Percentiles rank a stretch among this genome's conserved stretches.
phyloP scores from a whole-genome alignment of 2,888 invertebrate species.

The Tolmerus cingulatus region DNA sequence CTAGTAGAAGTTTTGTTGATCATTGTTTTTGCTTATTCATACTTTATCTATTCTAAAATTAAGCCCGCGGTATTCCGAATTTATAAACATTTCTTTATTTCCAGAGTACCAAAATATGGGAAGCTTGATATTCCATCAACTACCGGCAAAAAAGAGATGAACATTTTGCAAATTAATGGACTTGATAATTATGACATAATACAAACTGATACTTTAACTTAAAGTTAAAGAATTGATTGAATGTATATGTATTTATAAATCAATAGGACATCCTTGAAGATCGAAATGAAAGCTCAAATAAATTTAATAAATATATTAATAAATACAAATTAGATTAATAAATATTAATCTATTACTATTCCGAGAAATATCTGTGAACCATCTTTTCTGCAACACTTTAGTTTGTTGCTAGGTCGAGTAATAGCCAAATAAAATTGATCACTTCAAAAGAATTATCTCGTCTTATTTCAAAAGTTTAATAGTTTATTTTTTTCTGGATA shows the following conservation, averaged over 20 bases:
- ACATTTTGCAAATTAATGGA: not conserved
- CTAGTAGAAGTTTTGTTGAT: no score
- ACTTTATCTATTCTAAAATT: no score
- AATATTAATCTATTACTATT: not conserved
- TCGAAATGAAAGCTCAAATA: not conserved
- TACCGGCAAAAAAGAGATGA: not conserved
- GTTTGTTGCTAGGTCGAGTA: no score
- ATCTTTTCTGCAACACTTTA: no score
- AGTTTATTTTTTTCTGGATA: no score
- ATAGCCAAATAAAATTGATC: no score
- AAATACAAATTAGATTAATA: no score
- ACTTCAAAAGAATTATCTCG: no score
- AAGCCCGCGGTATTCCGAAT: no score
- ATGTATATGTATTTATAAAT: not conserved
- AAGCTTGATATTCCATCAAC: conserved; percentile 6
- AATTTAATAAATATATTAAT: not conserved
- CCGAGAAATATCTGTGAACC: no score
- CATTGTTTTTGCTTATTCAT: no score
- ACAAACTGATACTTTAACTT: not conserved
- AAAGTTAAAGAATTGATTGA: not conserved
- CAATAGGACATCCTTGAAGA: not conserved
- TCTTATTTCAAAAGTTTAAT: no score
- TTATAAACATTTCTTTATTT: not conserved
- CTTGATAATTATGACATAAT: not conserved
- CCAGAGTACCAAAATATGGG: not conserved